Base-by-base conservation (phyloP, 2,888 invertebrate genomes). In the Aporophyla nigra region DNA sequence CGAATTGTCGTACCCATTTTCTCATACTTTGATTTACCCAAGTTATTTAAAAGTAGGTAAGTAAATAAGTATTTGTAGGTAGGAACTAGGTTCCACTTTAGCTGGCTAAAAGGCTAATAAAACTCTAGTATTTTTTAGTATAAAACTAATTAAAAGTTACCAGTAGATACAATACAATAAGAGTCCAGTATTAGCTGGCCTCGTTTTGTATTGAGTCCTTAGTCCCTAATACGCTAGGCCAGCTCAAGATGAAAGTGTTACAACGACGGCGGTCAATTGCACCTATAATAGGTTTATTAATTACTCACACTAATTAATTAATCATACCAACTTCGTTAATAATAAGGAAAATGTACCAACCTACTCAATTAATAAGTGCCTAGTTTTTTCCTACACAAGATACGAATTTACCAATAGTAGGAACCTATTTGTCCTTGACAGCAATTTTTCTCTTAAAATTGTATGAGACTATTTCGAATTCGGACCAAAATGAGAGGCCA, bases 1-100 rank as follows among this genome's bases (percentile, higher is more conserved):
- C 21, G 72, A 62, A 61, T 61, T 61, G 71, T 46, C 66, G 66
- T 71, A 68, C 40, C 16, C 27, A 27, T 43, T 1, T 40, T 5
- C 7, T 0, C 40, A n/a, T 16, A 0, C 14, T 5, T 14, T 63
- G n/a, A 16, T 2, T 16, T 62, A 40, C 1, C 0, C 27, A 27
- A 3, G 24, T 24, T 19, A 46, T 46, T 65, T 46, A 46, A 46
- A 24, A 24, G 24, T 49, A 12, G 10, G n/a, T 66, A 49, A 1
- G 21, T 14, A 66, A 1, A 1, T 46, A 19, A 6, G 10, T 65
- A 14, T n/a, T 14, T 40, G 40, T n/a, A 40, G 40, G 6, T 33
- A 33, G 12, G 24, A n/a, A 58, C 16, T 61, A 7, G 1, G 33
- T 33, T 33, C 33, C 0, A 43, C n/a, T 62, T 43, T 63, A 43